Percentiles rank a stretch among this genome's conserved stretches.
phyloP scores from a whole-genome alignment of 1,140 invertebrate genomes.

The Teleopsis dalmanni region DNA sequence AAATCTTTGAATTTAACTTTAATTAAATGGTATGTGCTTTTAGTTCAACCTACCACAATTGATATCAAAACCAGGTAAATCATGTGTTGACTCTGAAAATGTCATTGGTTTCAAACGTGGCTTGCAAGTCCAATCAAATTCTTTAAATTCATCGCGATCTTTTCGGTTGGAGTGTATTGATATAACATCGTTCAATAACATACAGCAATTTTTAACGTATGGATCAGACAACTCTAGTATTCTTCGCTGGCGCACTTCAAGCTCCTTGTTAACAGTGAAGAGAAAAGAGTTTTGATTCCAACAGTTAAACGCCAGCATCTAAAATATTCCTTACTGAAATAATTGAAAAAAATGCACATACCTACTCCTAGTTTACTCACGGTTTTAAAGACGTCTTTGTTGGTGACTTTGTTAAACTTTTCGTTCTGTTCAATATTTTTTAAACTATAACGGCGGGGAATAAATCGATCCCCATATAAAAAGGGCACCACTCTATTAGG shows the following conservation, averaged over 20 bases:
- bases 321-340: background rate
- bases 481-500: background rate
- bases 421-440: conserved; percentile 21
- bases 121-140: conserved; percentile 29
- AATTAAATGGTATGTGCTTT: too few species aligned
- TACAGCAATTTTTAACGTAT: conserved; percentile 5
- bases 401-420: conserved; percentile 19
- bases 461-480: conserved; percentile 30
- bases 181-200: too few species aligned
- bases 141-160: background rate
- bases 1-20: too few species aligned
- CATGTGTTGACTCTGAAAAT: conserved; percentile 30
- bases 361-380: conserved; percentile 14
- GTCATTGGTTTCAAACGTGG: conserved; percentile 26
- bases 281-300: conserved; percentile 27
- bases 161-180: too few species aligned
- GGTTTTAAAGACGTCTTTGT: conserved; percentile 27
- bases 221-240: conserved; percentile 25
- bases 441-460: conserved; percentile 26
- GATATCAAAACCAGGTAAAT: conserved; percentile 23
- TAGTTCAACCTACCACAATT: conserved; percentile 12
- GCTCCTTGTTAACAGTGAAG: conserved; percentile 18
- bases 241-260: conserved; percentile 19
- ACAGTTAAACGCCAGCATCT: conserved; percentile 18
- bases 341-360: background rate